Evolutionary conservation across 2,113 vertebrate genomes (phyloP).

Genomic region (Mustela nigripes): DNA sequence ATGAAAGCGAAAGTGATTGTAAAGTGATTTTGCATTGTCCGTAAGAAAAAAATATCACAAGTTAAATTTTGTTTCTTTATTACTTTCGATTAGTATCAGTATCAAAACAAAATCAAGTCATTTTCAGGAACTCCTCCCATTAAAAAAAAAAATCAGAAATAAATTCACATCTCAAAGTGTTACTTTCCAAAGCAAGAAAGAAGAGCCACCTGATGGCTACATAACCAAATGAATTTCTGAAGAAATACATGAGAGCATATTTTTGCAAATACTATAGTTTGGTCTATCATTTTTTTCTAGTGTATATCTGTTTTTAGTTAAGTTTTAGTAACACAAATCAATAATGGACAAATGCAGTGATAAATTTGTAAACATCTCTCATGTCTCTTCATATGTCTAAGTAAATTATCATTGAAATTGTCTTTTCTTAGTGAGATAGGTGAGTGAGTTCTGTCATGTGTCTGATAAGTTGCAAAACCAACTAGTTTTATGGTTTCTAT

Average conservation of each 20-base stretch:
- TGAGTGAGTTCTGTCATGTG: background rate
- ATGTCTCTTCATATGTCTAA: background rate
- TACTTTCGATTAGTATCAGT: background rate
- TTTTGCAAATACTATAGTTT: background rate
- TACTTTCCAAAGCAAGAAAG: background rate
- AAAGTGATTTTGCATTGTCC: constrained; percentile 68
- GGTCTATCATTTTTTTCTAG: background rate
- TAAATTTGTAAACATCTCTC: background rate
- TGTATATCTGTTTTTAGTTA: background rate
- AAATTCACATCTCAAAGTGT: background rate
- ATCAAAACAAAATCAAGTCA: background rate
- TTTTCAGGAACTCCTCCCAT: background rate
- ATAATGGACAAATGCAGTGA: background rate
- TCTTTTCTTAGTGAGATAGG: background rate
- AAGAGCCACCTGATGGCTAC: background rate
- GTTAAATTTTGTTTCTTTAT: background rate
- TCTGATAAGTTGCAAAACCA: background rate
- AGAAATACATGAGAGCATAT: background rate
- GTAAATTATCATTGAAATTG: background rate
- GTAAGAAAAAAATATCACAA: background rate
- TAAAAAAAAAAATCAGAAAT: background rate
- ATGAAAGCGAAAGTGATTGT: constrained; percentile 64
- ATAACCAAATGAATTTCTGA: background rate
- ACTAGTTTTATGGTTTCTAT: background rate
- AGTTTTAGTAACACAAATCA: background rate